A percentile compares a stretch with the other conserved stretches of the same genome.
phyloP scores from a whole-genome alignment of 2,113 vertebrate species.

The Trachemys scripta region DNA sequence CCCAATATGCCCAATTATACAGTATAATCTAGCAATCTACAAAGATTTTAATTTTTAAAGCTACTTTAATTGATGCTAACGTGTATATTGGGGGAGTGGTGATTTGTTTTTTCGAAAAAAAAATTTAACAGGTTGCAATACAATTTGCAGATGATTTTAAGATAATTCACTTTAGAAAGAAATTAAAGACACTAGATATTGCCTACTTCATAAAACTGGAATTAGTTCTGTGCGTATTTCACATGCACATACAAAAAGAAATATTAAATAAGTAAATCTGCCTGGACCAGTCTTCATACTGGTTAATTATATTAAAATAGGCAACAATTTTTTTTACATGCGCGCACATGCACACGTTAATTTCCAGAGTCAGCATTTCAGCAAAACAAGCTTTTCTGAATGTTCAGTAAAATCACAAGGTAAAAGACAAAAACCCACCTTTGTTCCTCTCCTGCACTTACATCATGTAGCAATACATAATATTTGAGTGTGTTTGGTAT shows the following conservation, averaged over 20 bases:
- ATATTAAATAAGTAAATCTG: background rate
- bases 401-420: background rate
- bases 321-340: background rate
- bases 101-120: background rate
- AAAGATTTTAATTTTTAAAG: background rate
- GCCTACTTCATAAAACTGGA: background rate
- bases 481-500: conserved; percentile 99
- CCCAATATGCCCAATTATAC: background rate
- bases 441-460: conserved; percentile 90
- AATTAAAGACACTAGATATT: background rate
- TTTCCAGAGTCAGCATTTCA: background rate
- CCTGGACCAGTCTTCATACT: background rate
- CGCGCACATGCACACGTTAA: background rate
- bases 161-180: background rate
- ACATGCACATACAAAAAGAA: background rate
- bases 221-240: background rate
- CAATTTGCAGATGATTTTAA: background rate
- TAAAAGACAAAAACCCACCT: conserved; percentile 80
- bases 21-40: background rate
- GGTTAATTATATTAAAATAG: background rate
- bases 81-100: too few relatives aligned
- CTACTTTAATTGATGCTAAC: background rate
- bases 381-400: background rate
- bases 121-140: background rate
- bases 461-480: conserved; percentile 95